These are phyloP conservation scores for Rafetus swinhoei DNA, from an alignment of 2,113 vertebrate species.

Conservation along the genomic window DNA sequence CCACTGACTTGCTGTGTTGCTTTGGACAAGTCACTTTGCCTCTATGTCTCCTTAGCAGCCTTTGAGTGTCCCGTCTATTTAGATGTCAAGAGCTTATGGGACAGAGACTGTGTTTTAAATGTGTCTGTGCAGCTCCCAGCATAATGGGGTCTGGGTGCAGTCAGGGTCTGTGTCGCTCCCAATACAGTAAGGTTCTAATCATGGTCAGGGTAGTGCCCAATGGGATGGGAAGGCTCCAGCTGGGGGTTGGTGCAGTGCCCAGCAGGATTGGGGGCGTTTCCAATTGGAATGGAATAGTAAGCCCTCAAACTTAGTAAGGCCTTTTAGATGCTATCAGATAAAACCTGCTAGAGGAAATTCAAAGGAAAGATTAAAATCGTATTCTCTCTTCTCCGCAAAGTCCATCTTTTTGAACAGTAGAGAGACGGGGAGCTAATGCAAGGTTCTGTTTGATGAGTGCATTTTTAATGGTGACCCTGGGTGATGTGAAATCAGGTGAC, in stretches of 20 bases:
- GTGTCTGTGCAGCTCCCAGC: neutral
- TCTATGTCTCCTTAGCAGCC: neutral
- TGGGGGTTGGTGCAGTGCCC: neutral
- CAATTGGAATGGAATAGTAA: too few relatives aligned
- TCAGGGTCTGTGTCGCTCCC: neutral
- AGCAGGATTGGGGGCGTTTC: neutral
- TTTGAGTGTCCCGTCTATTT: neutral
- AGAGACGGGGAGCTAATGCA: neutral
- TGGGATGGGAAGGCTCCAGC: neutral
- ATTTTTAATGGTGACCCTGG: neutral
- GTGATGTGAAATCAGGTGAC: neutral
- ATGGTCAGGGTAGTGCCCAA: neutral
- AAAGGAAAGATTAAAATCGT: neutral
- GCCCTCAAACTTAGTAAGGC: neutral
- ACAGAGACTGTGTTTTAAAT: neutral
- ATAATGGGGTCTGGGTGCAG: neutral
- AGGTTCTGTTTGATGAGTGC: neutral
- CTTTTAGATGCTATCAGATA: neutral
- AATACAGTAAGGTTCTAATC: neutral
- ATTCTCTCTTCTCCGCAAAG: neutral
- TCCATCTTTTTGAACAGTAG: neutral
- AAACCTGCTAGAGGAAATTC: neutral
- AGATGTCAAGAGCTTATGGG: neutral
- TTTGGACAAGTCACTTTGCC: neutral
- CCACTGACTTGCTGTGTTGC: neutral